These are phyloP conservation scores for Merodon equestris DNA, from an alignment of 2,888 invertebrate genomes.

Conservation along the genomic window DNA sequence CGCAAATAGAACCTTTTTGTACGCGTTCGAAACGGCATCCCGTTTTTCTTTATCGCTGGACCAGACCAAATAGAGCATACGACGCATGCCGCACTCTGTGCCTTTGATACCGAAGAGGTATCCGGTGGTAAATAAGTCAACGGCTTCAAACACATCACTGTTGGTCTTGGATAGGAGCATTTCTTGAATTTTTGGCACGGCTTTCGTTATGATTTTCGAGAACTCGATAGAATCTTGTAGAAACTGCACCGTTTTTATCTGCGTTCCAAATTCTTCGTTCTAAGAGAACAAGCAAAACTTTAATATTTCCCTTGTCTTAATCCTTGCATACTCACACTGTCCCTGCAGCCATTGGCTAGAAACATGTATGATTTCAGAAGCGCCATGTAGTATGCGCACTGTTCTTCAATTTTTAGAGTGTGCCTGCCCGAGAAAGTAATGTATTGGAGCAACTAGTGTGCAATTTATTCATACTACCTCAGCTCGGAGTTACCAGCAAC, in stretches of 20 bases:
- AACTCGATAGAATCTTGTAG: slow-evolving; percentile 84
- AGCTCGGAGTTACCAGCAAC: slow-evolving; percentile 75
- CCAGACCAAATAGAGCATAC: slow-evolving; percentile 89
- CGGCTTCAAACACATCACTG: slow-evolving; percentile 92
- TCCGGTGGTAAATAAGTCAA: slow-evolving; percentile 91
- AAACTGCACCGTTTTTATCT: slow-evolving; percentile 85
- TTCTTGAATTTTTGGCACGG: slow-evolving; percentile 84
- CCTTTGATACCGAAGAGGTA: slow-evolving; percentile 88
- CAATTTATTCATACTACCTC: slow-evolving; percentile 66
- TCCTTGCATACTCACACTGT: slow-evolving; percentile 73
- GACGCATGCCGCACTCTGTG: slow-evolving; percentile 85
- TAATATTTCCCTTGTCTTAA: too few relatives aligned
- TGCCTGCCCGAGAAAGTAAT: slow-evolving; percentile 60
- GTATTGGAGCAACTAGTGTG: background rate
- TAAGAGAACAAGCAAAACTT: slow-evolving; percentile 60
- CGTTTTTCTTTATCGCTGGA: slow-evolving; percentile 87
- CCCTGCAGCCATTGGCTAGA: slow-evolving; percentile 74
- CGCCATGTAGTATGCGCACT: slow-evolving; percentile 75
- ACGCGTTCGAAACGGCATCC: slow-evolving; percentile 88
- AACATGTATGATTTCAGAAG: slow-evolving; percentile 76
- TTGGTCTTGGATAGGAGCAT: slow-evolving; percentile 86
- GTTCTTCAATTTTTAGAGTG: slow-evolving; percentile 74
- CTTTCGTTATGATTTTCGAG: slow-evolving; percentile 75
- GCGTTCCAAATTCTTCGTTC: slow-evolving; percentile 81
- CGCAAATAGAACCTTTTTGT: slow-evolving; percentile 80